Conservation (phyloP, 2,113 vertebrate genomes). For the Phyllostomus discolor region DNA sequence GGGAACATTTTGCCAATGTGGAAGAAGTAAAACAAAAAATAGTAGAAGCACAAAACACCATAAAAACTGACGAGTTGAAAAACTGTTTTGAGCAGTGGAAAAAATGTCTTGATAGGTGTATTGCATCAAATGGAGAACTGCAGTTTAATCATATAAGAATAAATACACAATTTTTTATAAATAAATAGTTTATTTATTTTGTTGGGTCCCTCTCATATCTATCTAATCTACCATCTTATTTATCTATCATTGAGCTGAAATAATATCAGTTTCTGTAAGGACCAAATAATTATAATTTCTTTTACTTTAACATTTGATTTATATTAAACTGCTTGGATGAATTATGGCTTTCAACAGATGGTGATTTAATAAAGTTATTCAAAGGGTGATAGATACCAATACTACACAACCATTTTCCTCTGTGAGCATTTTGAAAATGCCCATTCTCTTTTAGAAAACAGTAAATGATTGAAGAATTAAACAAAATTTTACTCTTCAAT, state of each 20-base stretch:
- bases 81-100: too few relatives aligned
- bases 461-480: not conserved
- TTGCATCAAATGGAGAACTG: too few relatives aligned
- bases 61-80: too few relatives aligned
- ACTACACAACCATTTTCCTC: not conserved
- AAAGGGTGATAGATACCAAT: not conserved
- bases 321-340: not conserved
- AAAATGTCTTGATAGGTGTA: too few relatives aligned
- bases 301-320: not conserved
- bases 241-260: not conserved
- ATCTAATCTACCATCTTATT: not conserved
- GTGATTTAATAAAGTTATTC: not conserved
- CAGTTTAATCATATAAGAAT: too few relatives aligned
- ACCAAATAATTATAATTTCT: not conserved
- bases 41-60: too few relatives aligned
- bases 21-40: too few relatives aligned
- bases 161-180: too few relatives aligned
- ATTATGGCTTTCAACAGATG: not conserved
- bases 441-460: not conserved
- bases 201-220: not conserved
- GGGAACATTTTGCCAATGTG: too few relatives aligned
- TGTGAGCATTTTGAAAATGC: not conserved
- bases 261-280: not conserved
- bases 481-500: not conserved
- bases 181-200: too few relatives aligned